Conservation (phyloP, 2,113 vertebrate genomes). For the Trematomus loennbergii region DNA sequence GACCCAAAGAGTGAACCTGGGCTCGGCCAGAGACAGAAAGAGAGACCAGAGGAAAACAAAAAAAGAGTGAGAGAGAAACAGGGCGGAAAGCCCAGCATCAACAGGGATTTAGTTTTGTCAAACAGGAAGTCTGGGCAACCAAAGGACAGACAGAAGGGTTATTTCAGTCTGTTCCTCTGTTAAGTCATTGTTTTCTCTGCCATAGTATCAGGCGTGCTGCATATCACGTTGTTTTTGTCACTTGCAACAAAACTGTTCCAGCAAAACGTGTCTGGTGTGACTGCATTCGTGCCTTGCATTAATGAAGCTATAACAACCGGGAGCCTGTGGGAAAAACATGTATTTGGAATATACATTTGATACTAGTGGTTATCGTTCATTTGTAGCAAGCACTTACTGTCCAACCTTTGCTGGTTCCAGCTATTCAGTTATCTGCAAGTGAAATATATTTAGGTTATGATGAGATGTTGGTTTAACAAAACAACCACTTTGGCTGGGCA, state of each 20-base stretch:
- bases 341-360: slow-evolving; percentile 18
- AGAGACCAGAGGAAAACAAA: slow-evolving; percentile 18
- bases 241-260: slow-evolving; percentile 40
- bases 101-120: slow-evolving; percentile 80
- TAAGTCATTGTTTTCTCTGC: slow-evolving; percentile 80
- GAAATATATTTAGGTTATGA: background rate
- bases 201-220: slow-evolving; percentile 48
- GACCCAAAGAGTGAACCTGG: slow-evolving; percentile 67
- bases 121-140: slow-evolving; percentile 82
- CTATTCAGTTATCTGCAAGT: background rate
- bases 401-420: background rate
- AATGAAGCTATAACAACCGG: slow-evolving; percentile 41
- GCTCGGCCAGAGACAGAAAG: slow-evolving; percentile 42
- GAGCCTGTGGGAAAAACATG: background rate
- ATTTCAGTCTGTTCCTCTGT: slow-evolving; percentile 76
- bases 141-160: slow-evolving; percentile 78
- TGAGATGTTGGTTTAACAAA: background rate
- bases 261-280: slow-evolving; percentile 49
- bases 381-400: slow-evolving; percentile 6
- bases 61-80: slow-evolving; percentile 54
- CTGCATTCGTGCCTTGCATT: slow-evolving; percentile 44
- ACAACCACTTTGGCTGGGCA: background rate
- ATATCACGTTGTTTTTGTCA: slow-evolving; percentile 46
- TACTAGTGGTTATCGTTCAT: slow-evolving; percentile 2
- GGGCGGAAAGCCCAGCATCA: slow-evolving; percentile 78